phyloP scores from a whole-genome alignment of 2,888 invertebrate genomes.

The Athripsodes cinereus region DNA sequence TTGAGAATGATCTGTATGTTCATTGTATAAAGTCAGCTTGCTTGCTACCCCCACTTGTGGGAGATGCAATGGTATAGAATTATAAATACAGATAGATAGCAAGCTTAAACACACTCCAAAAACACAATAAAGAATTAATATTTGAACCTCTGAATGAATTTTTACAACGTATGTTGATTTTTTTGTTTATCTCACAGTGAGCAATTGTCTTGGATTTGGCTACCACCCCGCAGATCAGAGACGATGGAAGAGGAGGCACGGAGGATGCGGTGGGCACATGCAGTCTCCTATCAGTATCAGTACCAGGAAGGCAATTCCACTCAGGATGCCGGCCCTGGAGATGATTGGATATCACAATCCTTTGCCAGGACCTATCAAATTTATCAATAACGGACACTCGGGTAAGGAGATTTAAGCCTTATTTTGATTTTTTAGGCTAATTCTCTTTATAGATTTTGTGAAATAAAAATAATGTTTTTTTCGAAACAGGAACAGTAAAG shows the following conservation, averaged over 20 bases:
- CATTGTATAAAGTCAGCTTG: no score
- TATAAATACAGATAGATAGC: no score
- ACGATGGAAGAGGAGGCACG: conserved; percentile 56
- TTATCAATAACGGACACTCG: conserved; percentile 67
- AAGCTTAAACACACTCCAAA: no score
- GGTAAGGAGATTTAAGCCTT: conserved; percentile 46
- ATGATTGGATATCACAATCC: conserved; percentile 66
- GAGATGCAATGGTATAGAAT: no score
- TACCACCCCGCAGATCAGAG: conserved; percentile 59
- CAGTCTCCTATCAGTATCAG: conserved; percentile 66
- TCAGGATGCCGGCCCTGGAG: conserved; percentile 66
- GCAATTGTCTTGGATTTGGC: conserved; percentile 44
- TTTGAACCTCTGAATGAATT: no score
- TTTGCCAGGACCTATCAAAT: conserved; percentile 55
- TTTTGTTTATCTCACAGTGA: conserved; percentile 7
- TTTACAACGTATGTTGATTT: conserved; percentile 11
- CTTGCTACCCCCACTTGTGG: no score
- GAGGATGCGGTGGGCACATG: conserved; percentile 56
- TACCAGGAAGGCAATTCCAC: conserved; percentile 54
- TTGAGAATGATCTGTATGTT: no score
- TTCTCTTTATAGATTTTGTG: not conserved
- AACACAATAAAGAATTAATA: no score
- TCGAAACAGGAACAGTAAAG: no score
- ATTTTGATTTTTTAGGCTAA: not conserved
- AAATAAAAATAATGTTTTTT: no score